Percentiles rank a stretch among this genome's conserved stretches.
These are phyloP conservation scores for Brachyhypopomus occidentalis DNA, from an alignment of 2,113 vertebrate genomes.

Conservation along the genomic window DNA sequence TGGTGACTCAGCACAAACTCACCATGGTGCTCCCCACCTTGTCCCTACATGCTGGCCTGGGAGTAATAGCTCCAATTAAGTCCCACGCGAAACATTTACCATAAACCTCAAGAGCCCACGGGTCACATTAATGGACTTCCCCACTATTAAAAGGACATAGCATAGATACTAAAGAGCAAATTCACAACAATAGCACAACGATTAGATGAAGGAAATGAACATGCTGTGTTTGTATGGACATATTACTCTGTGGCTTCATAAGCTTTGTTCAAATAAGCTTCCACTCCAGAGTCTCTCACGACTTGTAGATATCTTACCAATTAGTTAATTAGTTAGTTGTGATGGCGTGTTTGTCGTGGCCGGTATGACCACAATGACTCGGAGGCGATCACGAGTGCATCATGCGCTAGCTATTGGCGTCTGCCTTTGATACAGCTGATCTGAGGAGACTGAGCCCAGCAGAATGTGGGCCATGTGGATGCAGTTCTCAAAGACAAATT, in stretches of 20 bases:
- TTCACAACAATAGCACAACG: not conserved
- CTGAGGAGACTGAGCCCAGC: not conserved
- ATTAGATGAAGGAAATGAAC: not conserved
- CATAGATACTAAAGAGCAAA: not conserved
- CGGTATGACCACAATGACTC: constrained; percentile 3
- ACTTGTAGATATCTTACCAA: not conserved
- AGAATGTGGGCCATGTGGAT: not conserved
- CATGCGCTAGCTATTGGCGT: constrained; percentile 12
- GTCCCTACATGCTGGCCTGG: constrained; percentile 36
- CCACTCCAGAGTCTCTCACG: too few relatives aligned
- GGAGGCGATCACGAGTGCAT: constrained; percentile 29
- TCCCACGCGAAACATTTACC: constrained; percentile 23
- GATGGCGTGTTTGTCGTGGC: constrained; percentile 20
- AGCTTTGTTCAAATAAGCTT: not conserved
- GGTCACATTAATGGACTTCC: constrained; percentile 35
- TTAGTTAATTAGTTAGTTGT: constrained; percentile 16
- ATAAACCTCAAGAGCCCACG: constrained; percentile 3
- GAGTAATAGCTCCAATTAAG: constrained; percentile 41
- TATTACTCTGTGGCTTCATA: too few relatives aligned
- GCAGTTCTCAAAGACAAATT: not conserved
- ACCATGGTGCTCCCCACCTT: constrained; percentile 12
- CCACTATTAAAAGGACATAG: not conserved
- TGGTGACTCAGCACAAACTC: constrained; percentile 43
- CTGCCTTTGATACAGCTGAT: constrained; percentile 28
- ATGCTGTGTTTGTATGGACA: not conserved